These are phyloP conservation scores for Lottia gigantea DNA, from an alignment of 2,888 invertebrate species.

Conservation along the genomic window DNA sequence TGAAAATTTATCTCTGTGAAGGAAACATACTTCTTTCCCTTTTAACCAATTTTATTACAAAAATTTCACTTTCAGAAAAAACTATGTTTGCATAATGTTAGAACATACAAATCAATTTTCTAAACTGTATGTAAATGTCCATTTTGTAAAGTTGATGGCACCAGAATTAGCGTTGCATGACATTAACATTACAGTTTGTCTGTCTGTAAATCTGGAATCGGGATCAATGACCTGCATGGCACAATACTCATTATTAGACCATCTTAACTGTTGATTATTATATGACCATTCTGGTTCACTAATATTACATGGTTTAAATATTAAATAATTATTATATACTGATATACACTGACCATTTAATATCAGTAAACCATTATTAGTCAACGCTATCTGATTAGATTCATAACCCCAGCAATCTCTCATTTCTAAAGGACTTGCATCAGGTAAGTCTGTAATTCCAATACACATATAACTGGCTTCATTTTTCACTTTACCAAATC, in stretches of 20 bases:
- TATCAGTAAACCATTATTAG: slow-evolving; percentile 15
- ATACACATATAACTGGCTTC: slow-evolving; percentile 15
- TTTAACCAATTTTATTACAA: too few relatives aligned
- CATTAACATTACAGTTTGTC: slow-evolving; percentile 21
- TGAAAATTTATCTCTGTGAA: too few relatives aligned
- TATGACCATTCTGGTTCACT: slow-evolving; percentile 12
- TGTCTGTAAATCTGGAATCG: slow-evolving; percentile 12
- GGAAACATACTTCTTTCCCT: too few relatives aligned
- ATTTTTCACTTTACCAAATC: slow-evolving; percentile 20
- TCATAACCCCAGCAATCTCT: slow-evolving; percentile 13
- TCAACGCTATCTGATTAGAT: slow-evolving; percentile 11
- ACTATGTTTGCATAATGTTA: too few relatives aligned
- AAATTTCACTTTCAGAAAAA: too few relatives aligned
- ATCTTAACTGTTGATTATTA: slow-evolving; percentile 9
- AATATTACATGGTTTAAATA: slow-evolving; percentile 12
- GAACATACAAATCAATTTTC: neutral
- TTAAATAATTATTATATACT: slow-evolving; percentile 13
- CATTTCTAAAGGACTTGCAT: slow-evolving; percentile 9
- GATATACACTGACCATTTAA: slow-evolving; percentile 11
- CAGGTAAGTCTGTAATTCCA: neutral
- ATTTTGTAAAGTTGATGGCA: slow-evolving; percentile 15
- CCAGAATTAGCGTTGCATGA: neutral
- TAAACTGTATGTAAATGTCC: slow-evolving; percentile 18
- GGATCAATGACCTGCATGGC: slow-evolving; percentile 23
- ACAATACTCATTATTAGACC: slow-evolving; percentile 16